These are phyloP conservation scores for Volucella zonaria DNA, from an alignment of 2,888 invertebrate species.

Conservation along the genomic window DNA sequence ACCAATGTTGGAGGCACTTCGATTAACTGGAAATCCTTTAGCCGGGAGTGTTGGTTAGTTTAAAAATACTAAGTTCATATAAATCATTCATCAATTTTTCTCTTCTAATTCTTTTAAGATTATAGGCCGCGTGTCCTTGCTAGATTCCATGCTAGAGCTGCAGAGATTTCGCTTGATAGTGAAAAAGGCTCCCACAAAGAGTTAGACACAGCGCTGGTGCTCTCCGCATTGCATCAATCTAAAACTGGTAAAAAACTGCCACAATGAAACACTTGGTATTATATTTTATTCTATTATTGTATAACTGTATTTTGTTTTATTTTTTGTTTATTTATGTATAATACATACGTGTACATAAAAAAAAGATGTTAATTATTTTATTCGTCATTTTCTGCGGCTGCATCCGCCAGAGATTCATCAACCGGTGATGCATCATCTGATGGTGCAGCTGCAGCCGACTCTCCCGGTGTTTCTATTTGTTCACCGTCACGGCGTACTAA, in stretches of 20 bases:
- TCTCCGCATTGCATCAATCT: conserved; percentile 90
- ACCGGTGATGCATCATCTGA: conserved; percentile 37
- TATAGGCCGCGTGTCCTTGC: conserved; percentile 95
- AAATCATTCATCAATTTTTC: too few species aligned
- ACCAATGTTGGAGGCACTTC: conserved; percentile 93
- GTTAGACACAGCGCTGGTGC: conserved; percentile 94
- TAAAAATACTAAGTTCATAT: conserved; percentile 84
- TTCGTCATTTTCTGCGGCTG: conserved; percentile 22
- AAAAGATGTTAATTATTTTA: conserved; percentile 6
- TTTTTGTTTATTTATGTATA: conserved; percentile 54
- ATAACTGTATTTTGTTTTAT: conserved; percentile 46
- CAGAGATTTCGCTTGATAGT: conserved; percentile 93
- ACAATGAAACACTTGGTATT: conserved; percentile 27
- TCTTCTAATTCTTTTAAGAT: conserved; percentile 86
- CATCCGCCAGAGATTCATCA: conserved; percentile 39
- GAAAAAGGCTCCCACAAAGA: conserved; percentile 94
- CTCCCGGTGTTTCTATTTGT: conserved; percentile 71
- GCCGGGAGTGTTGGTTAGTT: conserved; percentile 84
- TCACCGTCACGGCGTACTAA: conserved; percentile 84
- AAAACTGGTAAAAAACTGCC: conserved; percentile 76
- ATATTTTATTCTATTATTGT: conserved; percentile 45
- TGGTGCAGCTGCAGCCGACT: not conserved
- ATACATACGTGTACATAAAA: conserved; percentile 53
- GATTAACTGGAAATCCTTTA: conserved; percentile 94
- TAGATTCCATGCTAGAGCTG: conserved; percentile 91